phyloP scores from a whole-genome alignment of 2,113 vertebrate species.

The Malurus melanocephalus region DNA sequence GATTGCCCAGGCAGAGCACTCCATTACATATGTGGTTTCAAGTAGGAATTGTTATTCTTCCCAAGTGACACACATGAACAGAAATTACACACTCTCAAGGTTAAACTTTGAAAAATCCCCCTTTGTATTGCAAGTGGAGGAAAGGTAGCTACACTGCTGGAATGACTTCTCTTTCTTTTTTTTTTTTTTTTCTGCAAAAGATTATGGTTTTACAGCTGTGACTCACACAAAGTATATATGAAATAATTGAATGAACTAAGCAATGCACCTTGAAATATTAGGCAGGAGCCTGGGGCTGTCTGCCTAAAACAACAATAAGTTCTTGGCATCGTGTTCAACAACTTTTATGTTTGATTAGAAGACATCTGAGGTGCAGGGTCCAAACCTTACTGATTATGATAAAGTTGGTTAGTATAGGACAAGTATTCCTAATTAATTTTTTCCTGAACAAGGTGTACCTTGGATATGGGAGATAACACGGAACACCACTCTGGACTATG shows the following conservation, averaged over 20 bases:
- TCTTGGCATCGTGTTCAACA: not conserved
- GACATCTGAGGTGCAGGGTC: not conserved
- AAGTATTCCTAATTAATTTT: not conserved
- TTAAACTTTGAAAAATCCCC: not conserved
- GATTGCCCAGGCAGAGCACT: not conserved
- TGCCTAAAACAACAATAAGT: not conserved
- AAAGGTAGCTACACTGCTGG: not conserved
- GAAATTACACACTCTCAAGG: not conserved
- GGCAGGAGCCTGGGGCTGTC: not conserved
- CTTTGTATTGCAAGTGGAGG: not conserved
- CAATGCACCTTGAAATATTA: not conserved
- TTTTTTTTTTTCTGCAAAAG: not conserved
- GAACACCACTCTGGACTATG: not conserved
- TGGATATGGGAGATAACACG: not conserved
- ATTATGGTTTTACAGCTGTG: not conserved
- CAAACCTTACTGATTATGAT: not conserved
- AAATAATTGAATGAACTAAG: not conserved
- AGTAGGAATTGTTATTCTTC: not conserved
- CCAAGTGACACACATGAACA: not conserved
- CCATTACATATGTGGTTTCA: not conserved
- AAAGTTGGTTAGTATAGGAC: not conserved
- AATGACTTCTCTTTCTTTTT: not conserved
- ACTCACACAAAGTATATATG: not conserved
- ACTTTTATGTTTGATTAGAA: not conserved
- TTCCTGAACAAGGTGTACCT: not conserved